Conservation (phyloP, 2,113 vertebrate species). For the Monarcha castaneiventris region DNA sequence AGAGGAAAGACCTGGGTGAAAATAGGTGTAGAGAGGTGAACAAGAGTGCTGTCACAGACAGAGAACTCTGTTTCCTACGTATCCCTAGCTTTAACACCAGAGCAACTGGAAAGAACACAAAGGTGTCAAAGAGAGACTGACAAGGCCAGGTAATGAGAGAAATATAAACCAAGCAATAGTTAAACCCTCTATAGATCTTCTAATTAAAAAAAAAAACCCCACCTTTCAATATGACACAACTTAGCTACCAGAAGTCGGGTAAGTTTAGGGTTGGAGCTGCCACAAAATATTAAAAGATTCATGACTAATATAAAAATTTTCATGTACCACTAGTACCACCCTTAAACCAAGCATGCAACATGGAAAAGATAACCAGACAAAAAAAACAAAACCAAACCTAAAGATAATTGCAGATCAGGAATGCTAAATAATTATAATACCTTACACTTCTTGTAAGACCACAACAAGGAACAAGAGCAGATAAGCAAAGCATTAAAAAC, state of each 20-base stretch:
- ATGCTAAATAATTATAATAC: constrained; percentile 8
- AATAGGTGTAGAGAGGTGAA: not conserved
- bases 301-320: not conserved
- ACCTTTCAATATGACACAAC: not conserved
- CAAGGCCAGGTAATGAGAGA: not conserved
- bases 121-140: not conserved
- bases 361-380: not conserved
- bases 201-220: not conserved
- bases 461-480: constrained; percentile 14
- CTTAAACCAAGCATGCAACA: not conserved
- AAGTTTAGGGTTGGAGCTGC: not conserved
- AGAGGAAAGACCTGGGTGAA: not conserved
- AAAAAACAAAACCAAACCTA: not conserved
- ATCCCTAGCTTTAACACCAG: not conserved
- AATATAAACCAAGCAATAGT: not conserved
- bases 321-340: not conserved
- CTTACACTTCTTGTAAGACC: not conserved
- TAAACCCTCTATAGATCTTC: not conserved
- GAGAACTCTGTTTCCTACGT: not conserved
- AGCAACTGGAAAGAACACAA: not conserved
- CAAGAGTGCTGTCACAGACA: not conserved
- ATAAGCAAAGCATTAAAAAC: constrained; percentile 4
- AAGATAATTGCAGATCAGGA: not conserved
- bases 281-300: not conserved
- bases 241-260: not conserved